Base-by-base conservation (phyloP, 2,113 vertebrate genomes). In the Oreamnos americanus region DNA sequence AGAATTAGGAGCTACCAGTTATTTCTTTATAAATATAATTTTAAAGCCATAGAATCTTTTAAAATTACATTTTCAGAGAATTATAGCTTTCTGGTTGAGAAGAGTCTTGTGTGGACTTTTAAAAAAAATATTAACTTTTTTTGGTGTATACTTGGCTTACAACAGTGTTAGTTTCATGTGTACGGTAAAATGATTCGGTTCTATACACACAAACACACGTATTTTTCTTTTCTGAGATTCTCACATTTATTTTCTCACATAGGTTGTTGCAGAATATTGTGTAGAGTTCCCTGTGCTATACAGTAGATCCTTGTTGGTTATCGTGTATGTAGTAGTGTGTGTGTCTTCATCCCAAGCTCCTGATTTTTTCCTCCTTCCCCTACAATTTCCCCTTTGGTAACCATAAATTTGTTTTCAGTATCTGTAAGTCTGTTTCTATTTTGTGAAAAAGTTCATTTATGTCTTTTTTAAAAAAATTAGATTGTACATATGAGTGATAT, bases 11-110 rank as follows among this genome's bases (percentile, higher is more conserved):
- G 81, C 16, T 91, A 93, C 21, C 7, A 26, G 2, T 74, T 5
- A n/a, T 57, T 21, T 2, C 5, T 51, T 87, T 90, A 25, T 92
- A 43, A 82, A 62, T 67, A 10, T 85, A 88, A 67, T 51, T 87
- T 33, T 67, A 91, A 58, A 94, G 51, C 58, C 58, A 86, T n/a
- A 71, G 79, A 64, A 36, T 84, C 76, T 78, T 94, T 94, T 43
- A 67, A 64, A 89, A 85, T 95, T 67, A 91, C 25, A 67, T 92
- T 92, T 97, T 85, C 8, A 15, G 33, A 74, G 79, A 94, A 85
- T 43, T 85, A 43, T 30, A 62, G 55, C 17, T 85, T 78, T 87
- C 91, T 97, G 49, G 49, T 39, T 71, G 23, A 79, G 64, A 57
- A 92, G 36, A 92, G 67, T 71, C 28, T 36, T 6, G 10, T 53